phyloP scores from a whole-genome alignment of 2,888 invertebrate species.

The Hirtodrosophila cameraria region DNA sequence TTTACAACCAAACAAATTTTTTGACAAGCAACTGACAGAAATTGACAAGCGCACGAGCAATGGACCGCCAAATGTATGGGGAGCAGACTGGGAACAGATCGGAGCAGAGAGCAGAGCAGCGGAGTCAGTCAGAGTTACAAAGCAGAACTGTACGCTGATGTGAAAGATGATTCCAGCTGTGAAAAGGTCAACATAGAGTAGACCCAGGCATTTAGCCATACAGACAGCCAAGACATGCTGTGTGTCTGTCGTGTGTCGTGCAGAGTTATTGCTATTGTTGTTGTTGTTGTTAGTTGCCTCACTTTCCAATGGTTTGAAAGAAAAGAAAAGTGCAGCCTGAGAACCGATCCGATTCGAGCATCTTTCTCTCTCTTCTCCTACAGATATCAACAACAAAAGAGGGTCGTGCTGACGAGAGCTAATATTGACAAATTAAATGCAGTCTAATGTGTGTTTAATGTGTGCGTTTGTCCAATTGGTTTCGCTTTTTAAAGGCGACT shows the following conservation, averaged over 20 bases:
- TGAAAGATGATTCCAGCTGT: conserved; percentile 77
- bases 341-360: conserved; percentile 64
- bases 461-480: conserved; percentile 40
- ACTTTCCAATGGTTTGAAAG: conserved; percentile 66
- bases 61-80: conserved; percentile 60
- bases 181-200: conserved; percentile 74
- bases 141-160: conserved; percentile 54
- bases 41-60: conserved; percentile 78
- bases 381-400: conserved; percentile 6
- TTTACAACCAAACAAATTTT: conserved; percentile 76
- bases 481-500: conserved; percentile 10
- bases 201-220: conserved; percentile 57
- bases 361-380: too few relatives aligned
- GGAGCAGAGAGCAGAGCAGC: conserved; percentile 24
- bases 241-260: conserved; percentile 60
- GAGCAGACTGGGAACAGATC: conserved; percentile 29
- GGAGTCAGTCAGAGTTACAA: too few relatives aligned
- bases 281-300: conserved; percentile 49
- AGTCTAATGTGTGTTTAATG: conserved; percentile 77
- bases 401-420: conserved; percentile 44
- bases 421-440: conserved; percentile 80
- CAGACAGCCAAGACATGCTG: conserved; percentile 37
- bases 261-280: conserved; percentile 59
- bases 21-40: conserved; percentile 80
- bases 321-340: conserved; percentile 76